Percentiles rank a stretch among this genome's conserved stretches.
These are phyloP conservation scores for Osmerus eperlanus DNA, from an alignment of 2,113 vertebrate species.

Conservation along the genomic window DNA sequence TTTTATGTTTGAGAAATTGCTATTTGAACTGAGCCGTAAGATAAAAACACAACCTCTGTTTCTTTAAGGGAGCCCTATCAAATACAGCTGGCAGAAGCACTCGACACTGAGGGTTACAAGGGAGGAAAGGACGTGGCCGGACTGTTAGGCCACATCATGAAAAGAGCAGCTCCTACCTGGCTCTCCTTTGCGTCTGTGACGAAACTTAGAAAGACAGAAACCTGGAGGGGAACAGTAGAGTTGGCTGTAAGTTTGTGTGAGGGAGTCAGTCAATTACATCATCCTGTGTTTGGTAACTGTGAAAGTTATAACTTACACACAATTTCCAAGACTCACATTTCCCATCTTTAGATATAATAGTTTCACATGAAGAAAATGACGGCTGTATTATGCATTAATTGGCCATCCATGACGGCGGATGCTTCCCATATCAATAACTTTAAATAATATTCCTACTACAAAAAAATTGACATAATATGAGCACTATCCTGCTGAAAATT, in stretches of 20 bases:
- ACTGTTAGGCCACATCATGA: neutral
- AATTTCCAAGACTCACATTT: neutral
- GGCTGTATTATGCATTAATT: no score
- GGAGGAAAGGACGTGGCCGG: neutral
- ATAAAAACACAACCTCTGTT: neutral
- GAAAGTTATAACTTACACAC: no score
- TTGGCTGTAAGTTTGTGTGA: no score
- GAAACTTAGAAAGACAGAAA: slow-evolving; percentile 19
- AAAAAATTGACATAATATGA: no score
- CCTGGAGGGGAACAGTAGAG: slow-evolving; percentile 15
- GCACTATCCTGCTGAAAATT: no score
- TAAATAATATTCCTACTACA: no score
- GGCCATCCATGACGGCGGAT: no score
- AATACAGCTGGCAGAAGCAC: slow-evolving; percentile 11
- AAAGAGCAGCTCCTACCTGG: slow-evolving; percentile 21
- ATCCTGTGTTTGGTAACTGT: no score
- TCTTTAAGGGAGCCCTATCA: slow-evolving; percentile 5
- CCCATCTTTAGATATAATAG: no score
- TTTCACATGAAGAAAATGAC: no score
- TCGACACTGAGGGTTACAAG: neutral
- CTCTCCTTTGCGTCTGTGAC: slow-evolving; percentile 13
- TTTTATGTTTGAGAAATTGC: neutral
- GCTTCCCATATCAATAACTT: no score
- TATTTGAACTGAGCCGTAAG: neutral
- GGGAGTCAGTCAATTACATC: no score